Percentiles rank a stretch among this genome's conserved stretches.
These are phyloP conservation scores for Drosophila merina DNA, from an alignment of 2,888 invertebrate genomes.

Conservation along the genomic window DNA sequence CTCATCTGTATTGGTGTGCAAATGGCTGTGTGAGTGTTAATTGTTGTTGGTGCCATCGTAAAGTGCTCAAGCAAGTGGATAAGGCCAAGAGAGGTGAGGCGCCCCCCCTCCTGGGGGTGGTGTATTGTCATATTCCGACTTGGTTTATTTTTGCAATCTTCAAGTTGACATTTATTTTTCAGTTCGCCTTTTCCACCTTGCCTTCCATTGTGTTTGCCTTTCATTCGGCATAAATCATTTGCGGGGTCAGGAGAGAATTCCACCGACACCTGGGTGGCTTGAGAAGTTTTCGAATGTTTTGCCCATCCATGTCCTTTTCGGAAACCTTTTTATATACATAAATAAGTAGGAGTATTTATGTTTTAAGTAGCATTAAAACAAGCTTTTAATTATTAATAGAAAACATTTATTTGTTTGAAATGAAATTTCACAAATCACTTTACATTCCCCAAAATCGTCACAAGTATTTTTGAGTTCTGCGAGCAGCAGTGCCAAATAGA, in stretches of 20 bases:
- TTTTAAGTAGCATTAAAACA: too few species aligned
- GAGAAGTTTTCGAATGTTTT: background rate
- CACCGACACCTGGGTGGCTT: background rate
- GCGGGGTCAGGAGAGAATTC: slow-evolving; percentile 5
- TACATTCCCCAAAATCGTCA: background rate
- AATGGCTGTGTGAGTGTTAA: slow-evolving; percentile 32
- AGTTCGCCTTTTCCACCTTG: slow-evolving; percentile 25
- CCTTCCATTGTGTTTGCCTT: slow-evolving; percentile 13
- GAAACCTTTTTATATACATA: background rate
- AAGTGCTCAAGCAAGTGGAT: slow-evolving; percentile 30
- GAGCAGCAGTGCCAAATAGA: background rate
- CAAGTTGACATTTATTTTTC: slow-evolving; percentile 46
- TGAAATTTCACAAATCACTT: background rate
- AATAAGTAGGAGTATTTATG: too few species aligned
- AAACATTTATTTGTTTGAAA: too few species aligned
- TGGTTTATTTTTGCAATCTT: slow-evolving; percentile 52
- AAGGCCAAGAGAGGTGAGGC: background rate
- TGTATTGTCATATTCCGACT: slow-evolving; percentile 42
- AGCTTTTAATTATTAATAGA: too few species aligned
- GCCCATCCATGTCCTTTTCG: background rate
- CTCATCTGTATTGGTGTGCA: background rate
- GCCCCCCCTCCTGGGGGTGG: slow-evolving; percentile 2
- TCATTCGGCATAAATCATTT: slow-evolving; percentile 12
- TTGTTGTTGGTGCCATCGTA: slow-evolving; percentile 50
- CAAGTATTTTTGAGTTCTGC: background rate